Percentiles rank a stretch among this genome's conserved stretches.
Conservation (phyloP, 2,888 invertebrate genomes). For the Harpalus rubripes region DNA sequence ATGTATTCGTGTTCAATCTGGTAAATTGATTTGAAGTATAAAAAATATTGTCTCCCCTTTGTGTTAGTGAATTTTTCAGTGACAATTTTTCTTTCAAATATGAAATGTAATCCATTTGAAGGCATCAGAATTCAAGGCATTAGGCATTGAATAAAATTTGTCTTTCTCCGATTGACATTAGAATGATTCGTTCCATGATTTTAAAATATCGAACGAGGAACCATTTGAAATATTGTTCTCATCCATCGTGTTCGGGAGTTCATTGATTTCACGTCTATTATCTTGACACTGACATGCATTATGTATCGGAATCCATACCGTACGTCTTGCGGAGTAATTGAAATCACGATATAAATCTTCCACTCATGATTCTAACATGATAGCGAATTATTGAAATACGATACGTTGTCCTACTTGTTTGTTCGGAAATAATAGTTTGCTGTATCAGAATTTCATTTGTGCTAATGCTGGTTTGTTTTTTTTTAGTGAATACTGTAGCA, state of each 20-base stretch:
- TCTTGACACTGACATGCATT: constrained; percentile 64
- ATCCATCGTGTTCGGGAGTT: constrained; percentile 47
- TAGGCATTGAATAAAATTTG: constrained; percentile 34
- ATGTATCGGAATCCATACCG: constrained; percentile 40
- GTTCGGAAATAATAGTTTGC: background rate
- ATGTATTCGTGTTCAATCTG: background rate
- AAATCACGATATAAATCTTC: constrained; percentile 51
- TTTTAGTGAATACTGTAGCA: constrained; percentile 84
- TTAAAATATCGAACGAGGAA: constrained; percentile 57
- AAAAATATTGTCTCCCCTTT: background rate
- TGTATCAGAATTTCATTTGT: background rate
- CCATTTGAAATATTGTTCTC: constrained; percentile 56
- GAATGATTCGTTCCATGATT: constrained; percentile 53
- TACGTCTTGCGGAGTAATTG: constrained; percentile 46
- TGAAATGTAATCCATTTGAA: constrained; percentile 30
- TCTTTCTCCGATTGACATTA: constrained; percentile 34
- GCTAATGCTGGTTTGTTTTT: constrained; percentile 65
- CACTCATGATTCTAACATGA: constrained; percentile 21
- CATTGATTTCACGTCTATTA: constrained; percentile 61
- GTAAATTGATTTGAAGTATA: background rate
- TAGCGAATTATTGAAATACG: background rate
- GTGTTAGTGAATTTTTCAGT: background rate
- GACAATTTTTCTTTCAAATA: constrained; percentile 19
- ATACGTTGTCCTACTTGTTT: constrained; percentile 8
- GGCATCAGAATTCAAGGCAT: constrained; percentile 13